phyloP scores from a whole-genome alignment of 1,140 invertebrate genomes.

The Drosophila baimaii region DNA sequence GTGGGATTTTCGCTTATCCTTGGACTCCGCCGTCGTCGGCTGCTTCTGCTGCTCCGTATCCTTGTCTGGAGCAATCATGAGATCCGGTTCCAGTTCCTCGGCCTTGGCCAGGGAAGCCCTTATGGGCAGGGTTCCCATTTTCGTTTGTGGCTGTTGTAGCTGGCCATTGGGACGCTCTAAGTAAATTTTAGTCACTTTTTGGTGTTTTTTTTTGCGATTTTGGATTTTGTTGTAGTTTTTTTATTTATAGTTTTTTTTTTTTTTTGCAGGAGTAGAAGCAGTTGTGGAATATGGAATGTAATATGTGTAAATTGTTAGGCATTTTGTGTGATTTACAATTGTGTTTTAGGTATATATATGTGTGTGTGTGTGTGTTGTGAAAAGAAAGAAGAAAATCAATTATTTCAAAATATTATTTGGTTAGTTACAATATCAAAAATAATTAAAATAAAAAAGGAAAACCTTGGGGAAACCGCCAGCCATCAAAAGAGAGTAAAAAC shows the following conservation, averaged over 20 bases:
- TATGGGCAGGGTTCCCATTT: constrained; percentile 57
- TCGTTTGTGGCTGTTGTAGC: constrained; percentile 45
- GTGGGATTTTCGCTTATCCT: constrained; percentile 28
- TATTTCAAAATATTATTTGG: constrained; percentile 63
- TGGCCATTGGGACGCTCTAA: constrained; percentile 59
- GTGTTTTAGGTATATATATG: constrained; percentile 47
- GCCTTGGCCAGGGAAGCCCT: constrained; percentile 65
- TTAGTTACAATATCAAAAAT: constrained; percentile 61
- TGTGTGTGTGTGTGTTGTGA: constrained; percentile 45
- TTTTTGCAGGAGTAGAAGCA: constrained; percentile 38
- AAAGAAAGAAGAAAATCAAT: constrained; percentile 75
- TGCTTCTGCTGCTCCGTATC: constrained; percentile 30
- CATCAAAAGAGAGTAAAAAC: constrained; percentile 13
- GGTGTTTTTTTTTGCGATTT: constrained; percentile 6
- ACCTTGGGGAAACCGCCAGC: constrained; percentile 29
- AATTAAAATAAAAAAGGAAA: constrained; percentile 18
- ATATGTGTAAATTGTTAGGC: constrained; percentile 37
- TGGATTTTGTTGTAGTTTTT: constrained; percentile 37
- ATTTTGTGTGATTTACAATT: constrained; percentile 54
- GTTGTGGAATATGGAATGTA: constrained; percentile 31
- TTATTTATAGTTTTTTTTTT: constrained; percentile 31
- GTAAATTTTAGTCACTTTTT: constrained; percentile 78
- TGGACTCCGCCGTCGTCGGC: not conserved
- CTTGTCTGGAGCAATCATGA: constrained; percentile 17
- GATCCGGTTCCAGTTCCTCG: constrained; percentile 69